Base-by-base conservation (phyloP, 2,797 vertebrate genomes). In the Enteromius trimaculatus region DNA sequence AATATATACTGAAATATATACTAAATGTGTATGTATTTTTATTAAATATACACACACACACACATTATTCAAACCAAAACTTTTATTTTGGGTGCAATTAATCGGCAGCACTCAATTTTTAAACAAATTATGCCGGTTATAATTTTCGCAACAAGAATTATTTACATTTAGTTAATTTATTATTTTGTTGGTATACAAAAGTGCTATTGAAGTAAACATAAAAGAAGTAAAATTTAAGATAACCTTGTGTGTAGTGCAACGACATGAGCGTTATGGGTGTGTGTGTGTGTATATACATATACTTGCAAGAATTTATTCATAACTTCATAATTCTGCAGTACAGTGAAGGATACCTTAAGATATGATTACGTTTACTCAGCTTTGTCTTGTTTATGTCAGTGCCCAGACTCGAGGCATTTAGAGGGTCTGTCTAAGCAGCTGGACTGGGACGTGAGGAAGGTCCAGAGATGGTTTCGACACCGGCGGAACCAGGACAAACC, bases 401-500 rank as follows among this genome's bases (percentile, higher is more conserved):
- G 91, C 91, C 98, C 98, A 84, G 97, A 98, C 93, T 92, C 94
- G 3, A 95, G 92, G 47, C 96, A 96, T 88, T 95, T 99, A 82
- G 94, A 97, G 51, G 97, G 97, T 51, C 92, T 99, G 51, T 97
- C 98, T 42, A 99, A 99, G 90, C 98, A 99, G 91, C 95, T 99
- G 88, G 98, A 99, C 95, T 99, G 98, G 97, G 96, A 99, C 64
- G 94, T 97, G 81, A 94, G 95, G 53, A 98, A 96, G 93, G 95
- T 99, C 91, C 96, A 99, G 90, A 95, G 96, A 87, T 99, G 98
- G 98, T 99, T 99, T 93, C 94, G 97, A 60, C 96, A 96, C 42
- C 95, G 98, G 87, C 95, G 98, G 93, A 99, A 97, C 95, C 96
- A 99, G 91, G 97, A 99, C 90, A 99, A 99, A 91, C 96, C 97